Conservation (phyloP, 1,140 invertebrate species). For the Drosophila quadrilineata region DNA sequence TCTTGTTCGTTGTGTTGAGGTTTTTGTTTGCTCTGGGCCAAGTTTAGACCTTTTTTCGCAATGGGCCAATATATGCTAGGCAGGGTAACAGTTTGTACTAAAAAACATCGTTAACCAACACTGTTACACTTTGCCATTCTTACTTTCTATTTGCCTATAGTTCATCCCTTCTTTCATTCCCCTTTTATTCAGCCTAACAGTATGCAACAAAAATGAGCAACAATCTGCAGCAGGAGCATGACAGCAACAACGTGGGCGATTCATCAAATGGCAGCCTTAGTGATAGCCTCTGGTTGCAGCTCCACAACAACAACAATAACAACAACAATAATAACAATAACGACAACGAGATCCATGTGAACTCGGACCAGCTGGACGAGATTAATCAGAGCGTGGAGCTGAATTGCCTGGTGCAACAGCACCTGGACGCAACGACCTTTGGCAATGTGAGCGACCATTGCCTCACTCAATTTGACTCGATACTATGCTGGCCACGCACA, state of each 20-base stretch:
- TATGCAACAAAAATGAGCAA: too few relatives aligned
- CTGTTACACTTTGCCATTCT: not conserved
- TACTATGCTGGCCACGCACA: constrained; percentile 91
- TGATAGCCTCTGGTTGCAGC: too few relatives aligned
- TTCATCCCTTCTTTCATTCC: too few relatives aligned
- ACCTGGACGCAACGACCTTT: constrained; percentile 62
- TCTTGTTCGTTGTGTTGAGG: not conserved
- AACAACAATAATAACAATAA: constrained; percentile 1
- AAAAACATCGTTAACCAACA: too few relatives aligned
- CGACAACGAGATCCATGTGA: constrained; percentile 36
- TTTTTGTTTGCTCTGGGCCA: not conserved
- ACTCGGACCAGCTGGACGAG: constrained; percentile 42
- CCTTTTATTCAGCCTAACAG: too few relatives aligned
- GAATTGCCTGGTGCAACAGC: constrained; percentile 68
- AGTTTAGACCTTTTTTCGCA: too few relatives aligned
- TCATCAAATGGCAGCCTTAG: too few relatives aligned
- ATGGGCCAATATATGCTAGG: too few relatives aligned
- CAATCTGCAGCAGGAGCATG: constrained; percentile 1
- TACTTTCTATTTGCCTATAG: too few relatives aligned
- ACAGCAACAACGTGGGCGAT: too few relatives aligned
- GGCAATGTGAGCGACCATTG: constrained; percentile 82
- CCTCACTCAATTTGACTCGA: constrained; percentile 86
- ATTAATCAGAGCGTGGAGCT: constrained; percentile 76
- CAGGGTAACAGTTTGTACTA: too few relatives aligned
- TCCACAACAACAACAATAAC: not conserved